phyloP scores from a whole-genome alignment of 2,888 invertebrate species.

The Sabellastarte sp. region DNA sequence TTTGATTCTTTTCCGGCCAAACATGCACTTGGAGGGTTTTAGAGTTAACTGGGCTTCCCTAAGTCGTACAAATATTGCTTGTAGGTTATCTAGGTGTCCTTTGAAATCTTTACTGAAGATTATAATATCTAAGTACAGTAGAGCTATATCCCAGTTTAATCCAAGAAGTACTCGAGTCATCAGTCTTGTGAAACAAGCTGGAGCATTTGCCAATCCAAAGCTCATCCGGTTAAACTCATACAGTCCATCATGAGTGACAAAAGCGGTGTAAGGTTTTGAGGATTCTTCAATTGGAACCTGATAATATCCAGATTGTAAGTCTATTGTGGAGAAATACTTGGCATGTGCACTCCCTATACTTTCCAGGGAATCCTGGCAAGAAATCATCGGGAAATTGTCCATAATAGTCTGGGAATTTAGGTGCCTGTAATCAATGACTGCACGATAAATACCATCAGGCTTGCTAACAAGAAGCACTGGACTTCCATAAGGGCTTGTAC shows the following conservation, averaged over 20 bases:
- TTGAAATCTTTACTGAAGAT: background rate
- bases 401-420: background rate
- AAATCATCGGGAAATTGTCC: background rate
- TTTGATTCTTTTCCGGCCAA: background rate
- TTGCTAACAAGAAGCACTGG: background rate
- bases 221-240: background rate
- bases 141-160: background rate
- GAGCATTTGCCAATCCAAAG: constrained; percentile 1
- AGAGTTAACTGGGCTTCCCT: background rate
- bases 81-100: background rate
- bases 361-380: background rate
- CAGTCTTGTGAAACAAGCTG: background rate
- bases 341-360: background rate
- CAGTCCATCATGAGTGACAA: background rate
- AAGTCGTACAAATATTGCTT: background rate
- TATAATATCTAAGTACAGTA: constrained; percentile 1
- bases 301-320: background rate
- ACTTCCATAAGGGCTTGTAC: background rate
- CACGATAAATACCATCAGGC: background rate
- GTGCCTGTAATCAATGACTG: background rate
- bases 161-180: background rate
- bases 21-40: background rate
- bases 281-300: background rate
- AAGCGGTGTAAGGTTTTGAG: background rate
- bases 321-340: background rate